Conservation (phyloP, 2,888 invertebrate species). For the Antheraea yamamai region DNA sequence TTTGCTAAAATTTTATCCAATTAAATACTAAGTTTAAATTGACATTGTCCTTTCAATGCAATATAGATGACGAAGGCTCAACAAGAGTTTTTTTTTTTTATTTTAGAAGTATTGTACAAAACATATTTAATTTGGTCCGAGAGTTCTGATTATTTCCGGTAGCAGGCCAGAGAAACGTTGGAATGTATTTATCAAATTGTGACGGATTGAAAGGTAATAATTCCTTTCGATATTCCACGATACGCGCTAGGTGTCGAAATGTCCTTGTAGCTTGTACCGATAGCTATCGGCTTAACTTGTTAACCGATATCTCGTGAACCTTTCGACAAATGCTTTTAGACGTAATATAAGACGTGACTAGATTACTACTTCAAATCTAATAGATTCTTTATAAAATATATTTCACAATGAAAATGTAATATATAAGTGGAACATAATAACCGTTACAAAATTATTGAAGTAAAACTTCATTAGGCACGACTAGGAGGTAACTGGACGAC, state of each 20-base stretch:
- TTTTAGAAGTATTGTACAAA: background rate
- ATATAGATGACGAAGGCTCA: no score
- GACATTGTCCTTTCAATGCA: no score
- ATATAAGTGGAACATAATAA: no score
- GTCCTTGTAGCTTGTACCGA: background rate
- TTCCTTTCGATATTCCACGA: background rate
- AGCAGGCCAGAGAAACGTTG: background rate
- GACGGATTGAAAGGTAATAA: background rate
- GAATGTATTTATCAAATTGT: background rate
- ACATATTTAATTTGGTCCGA: background rate
- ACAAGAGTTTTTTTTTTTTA: no score
- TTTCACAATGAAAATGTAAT: no score
- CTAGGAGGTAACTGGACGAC: no score
- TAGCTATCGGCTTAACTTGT: constrained; percentile 2
- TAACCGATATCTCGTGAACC: background rate
- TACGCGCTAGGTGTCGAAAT: background rate
- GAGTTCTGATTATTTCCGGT: background rate
- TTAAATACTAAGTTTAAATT: no score
- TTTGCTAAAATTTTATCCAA: no score
- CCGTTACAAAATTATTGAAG: no score
- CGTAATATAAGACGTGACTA: background rate
- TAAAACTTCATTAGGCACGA: no score
- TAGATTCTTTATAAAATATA: no score
- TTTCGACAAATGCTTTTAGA: constrained; percentile 8
- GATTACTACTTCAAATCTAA: background rate